phyloP scores from a whole-genome alignment of 2,113 vertebrate species.

The Candoia aspera region DNA sequence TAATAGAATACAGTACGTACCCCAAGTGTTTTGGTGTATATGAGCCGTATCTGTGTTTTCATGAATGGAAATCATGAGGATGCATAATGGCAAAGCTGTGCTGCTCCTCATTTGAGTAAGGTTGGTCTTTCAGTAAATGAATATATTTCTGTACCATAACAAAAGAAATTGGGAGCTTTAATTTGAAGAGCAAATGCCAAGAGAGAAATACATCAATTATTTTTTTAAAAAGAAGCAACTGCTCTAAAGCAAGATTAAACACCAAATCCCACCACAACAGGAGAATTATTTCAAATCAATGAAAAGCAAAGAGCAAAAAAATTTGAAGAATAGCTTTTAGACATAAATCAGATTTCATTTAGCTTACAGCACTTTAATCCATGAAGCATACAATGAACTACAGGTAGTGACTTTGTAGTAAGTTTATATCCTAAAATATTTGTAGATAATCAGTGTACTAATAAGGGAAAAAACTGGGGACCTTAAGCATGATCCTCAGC shows the following conservation, averaged over 20 bases:
- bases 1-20: background rate
- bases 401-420: background rate
- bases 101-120: background rate
- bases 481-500: background rate
- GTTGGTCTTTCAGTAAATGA: fast-evolving
- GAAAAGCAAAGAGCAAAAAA: background rate
- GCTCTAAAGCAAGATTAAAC: background rate
- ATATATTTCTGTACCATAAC: background rate
- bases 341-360: conserved; percentile 11
- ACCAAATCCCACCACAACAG: background rate
- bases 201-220: background rate
- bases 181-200: background rate
- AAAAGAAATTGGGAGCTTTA: background rate
- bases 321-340: background rate
- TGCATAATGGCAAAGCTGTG: background rate
- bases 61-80: background rate
- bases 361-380: fast-evolving
- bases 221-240: background rate
- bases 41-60: background rate
- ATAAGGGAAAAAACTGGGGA: conserved; percentile 5
- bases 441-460: conserved; percentile 12
- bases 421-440: conserved; percentile 1
- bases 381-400: background rate
- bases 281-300: conserved; percentile 13
- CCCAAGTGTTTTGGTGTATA: background rate